A percentile compares a stretch with the other conserved stretches of the same genome.
These are phyloP conservation scores for Sandelia bainsii DNA, from an alignment of 2,797 vertebrate species.

Conservation along the genomic window DNA sequence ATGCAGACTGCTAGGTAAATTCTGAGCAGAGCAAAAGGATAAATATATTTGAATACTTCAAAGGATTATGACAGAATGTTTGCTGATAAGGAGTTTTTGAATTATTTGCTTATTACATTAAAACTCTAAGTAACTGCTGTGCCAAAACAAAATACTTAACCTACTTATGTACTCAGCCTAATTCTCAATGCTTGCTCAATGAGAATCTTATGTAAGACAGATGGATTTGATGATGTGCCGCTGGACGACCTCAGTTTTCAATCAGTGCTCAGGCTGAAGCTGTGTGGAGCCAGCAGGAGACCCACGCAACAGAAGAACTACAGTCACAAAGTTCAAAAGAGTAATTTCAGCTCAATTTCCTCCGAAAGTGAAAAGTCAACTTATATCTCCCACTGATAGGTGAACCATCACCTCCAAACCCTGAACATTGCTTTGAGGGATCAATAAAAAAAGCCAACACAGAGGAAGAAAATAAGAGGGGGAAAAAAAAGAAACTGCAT, in stretches of 20 bases:
- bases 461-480: neutral
- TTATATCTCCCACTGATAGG: constrained; percentile 39
- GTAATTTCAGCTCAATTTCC: constrained; percentile 69
- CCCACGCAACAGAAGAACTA: constrained; percentile 22
- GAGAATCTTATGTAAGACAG: neutral
- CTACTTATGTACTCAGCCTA: neutral
- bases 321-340: constrained; percentile 54
- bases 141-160: neutral
- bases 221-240: constrained; percentile 6
- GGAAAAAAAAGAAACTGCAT: neutral
- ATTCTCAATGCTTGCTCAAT: neutral
- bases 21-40: neutral
- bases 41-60: neutral
- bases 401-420: constrained; percentile 48
- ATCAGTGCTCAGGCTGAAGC: constrained; percentile 4
- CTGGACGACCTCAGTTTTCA: constrained; percentile 21
- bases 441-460: constrained; percentile 48
- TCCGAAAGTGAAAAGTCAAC: constrained; percentile 49
- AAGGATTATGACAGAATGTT: constrained; percentile 3
- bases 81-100: constrained; percentile 1
- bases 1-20: constrained; percentile 5
- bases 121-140: neutral
- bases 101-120: neutral
- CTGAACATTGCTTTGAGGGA: constrained; percentile 29
- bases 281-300: constrained; percentile 24